These are phyloP conservation scores for Nycticryphes semicollaris DNA, from an alignment of 2,113 vertebrate genomes.

Conservation along the genomic window DNA sequence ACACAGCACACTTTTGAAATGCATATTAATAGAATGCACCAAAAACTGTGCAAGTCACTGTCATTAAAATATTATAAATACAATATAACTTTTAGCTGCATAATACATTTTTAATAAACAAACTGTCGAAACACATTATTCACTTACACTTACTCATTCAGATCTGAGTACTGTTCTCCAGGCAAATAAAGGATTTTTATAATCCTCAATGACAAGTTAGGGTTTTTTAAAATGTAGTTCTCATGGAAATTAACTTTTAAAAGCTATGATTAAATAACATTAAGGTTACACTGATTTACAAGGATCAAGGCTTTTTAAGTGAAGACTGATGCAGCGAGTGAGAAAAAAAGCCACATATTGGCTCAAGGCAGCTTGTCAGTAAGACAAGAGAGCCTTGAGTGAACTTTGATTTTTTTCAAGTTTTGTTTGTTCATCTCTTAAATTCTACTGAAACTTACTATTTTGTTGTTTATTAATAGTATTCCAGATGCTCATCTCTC, in stretches of 20 bases:
- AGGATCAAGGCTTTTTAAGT: slow-evolving; percentile 45
- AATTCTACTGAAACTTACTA: neutral
- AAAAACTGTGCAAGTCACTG: slow-evolving; percentile 20
- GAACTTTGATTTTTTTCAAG: neutral
- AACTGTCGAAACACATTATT: slow-evolving; percentile 67
- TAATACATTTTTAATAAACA: slow-evolving; percentile 70
- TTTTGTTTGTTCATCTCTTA: neutral
- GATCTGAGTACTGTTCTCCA: slow-evolving; percentile 49
- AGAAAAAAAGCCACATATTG: neutral
- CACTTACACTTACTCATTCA: slow-evolving; percentile 51
- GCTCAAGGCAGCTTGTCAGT: neutral
- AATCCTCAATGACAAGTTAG: slow-evolving; percentile 63
- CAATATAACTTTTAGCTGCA: slow-evolving; percentile 51
- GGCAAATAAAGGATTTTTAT: slow-evolving; percentile 68
- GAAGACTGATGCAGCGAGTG: neutral
- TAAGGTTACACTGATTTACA: slow-evolving; percentile 50
- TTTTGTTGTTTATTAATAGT: neutral
- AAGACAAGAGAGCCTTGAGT: neutral
- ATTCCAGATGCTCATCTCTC: neutral
- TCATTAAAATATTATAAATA: slow-evolving; percentile 55
- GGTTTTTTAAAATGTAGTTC: slow-evolving; percentile 28
- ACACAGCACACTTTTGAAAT: neutral
- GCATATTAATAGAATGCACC: neutral
- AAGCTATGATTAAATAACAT: slow-evolving; percentile 64
- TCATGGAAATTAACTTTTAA: slow-evolving; percentile 65